Base-by-base conservation (phyloP, 2,888 invertebrate species). In the Tineola bisselliella region DNA sequence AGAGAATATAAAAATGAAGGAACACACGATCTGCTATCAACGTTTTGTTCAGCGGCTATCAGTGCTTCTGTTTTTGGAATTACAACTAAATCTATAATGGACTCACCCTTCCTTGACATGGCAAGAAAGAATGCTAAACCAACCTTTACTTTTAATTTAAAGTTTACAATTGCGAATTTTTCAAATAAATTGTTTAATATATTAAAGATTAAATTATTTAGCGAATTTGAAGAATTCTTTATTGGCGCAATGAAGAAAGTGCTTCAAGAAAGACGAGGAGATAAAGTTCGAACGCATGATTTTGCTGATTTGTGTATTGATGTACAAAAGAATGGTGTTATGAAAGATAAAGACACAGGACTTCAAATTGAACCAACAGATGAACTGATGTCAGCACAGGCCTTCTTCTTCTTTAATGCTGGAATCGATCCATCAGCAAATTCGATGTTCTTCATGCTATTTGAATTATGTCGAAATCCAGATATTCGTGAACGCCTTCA, bases 341-440 rank as follows among this genome's bases (percentile, higher is more conserved):
- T 80, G 69, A 68, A 65, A n/a, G 81, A 82, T 31, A 43, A 59
- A 0, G 57, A 62, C 0, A 77, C 77, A 1, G 74, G 73, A 0
- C 79, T 69, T 62, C 68, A 76, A 61, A 38, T 81, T 8, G 66
- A 72, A 4, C 73, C 76, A 0, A 73, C 77, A 5, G 77, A 75
- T 56, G 77, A 79, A 66, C 13, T 82, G 1, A 44, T 86, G 25
- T 78, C 81, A 1, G 80, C 84, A 1, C 86, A 87, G 65, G 81
- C 82, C 0, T 82, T 87, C 60, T 77, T 86, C 64, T 87, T 87
- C 62, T 84, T 84, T 44, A 62, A 81, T 31, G 87, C 84, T 38
- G 88, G 88, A 0, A 75, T 77, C 1, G 86, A 87, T 52, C 80
- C 84, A 0, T 75, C 81, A 11, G 81, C 86, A 1, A 77, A 70